phyloP scores from a whole-genome alignment of 1,140 invertebrate species.

The Pseudomyrmex pallidus region DNA sequence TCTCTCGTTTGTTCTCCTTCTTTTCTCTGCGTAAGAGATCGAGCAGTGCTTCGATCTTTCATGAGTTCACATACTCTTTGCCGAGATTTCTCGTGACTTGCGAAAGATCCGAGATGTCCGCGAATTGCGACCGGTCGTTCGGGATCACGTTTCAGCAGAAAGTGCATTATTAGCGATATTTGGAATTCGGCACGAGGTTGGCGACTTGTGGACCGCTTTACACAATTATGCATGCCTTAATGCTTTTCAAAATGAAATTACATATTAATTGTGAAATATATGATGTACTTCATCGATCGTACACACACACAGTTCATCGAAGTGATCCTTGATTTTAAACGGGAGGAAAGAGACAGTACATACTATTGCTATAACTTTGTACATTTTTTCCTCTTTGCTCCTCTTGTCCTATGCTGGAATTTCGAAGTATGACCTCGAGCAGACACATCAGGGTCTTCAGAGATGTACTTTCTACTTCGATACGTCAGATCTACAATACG shows the following conservation, averaged over 20 bases:
- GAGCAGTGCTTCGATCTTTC: conserved; percentile 13
- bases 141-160: background rate
- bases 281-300: conserved; percentile 2
- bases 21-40: conserved; percentile 34
- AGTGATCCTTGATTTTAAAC: conserved; percentile 48
- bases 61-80: conserved; percentile 25
- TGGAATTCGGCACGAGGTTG: conserved; percentile 41
- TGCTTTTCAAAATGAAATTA: conserved; percentile 52
- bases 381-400: background rate
- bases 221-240: conserved; percentile 50
- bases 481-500: background rate
- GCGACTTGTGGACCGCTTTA: conserved; percentile 1
- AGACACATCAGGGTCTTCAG: background rate
- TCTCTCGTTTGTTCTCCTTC: background rate
- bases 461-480: conserved; percentile 20
- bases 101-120: conserved; percentile 59
- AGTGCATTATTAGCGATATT: too few relatives aligned
- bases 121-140: conserved; percentile 33
- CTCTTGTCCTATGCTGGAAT: conserved; percentile 10
- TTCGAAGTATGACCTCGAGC: conserved; percentile 4
- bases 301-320: background rate
- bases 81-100: background rate
- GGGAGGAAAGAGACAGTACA: background rate
- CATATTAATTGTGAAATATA: conserved; percentile 6
- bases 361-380: background rate